Evolutionary conservation across 2,797 vertebrate species (phyloP), one percentile per base, ranked within the genome.

Genomic region (Synanceia verrucosa): DNA sequence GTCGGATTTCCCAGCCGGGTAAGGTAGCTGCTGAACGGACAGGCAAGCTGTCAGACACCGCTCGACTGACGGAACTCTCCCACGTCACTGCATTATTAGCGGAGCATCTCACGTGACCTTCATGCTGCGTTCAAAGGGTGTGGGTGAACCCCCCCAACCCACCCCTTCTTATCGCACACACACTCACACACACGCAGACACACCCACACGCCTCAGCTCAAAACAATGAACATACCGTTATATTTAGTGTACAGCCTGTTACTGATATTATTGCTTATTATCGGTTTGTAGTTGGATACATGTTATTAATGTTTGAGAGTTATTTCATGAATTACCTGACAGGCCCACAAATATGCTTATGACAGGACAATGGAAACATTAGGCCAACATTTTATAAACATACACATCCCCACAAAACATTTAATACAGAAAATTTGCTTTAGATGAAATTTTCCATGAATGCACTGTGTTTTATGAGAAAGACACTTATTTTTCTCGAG

Each of bases 61-160:
- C 83, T 85, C 57, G 76, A 87, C 92, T 92, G 90, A 93, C 89
- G 77, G 90, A 82, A 56, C 85, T 75, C 85, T 53, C 73, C 50
- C 74, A 89, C 94, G 92, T 94, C 93, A 94, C 92, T 24, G 88
- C 88, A 79, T 84, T 93, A 89, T 93, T 91, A 93, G 87, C 65
- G 70, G 88, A 82, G 84, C 67, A 46, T 78, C 82, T 87, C 94
- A 95, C 93, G 93, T 94, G 93, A 94, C 87, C 79, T 60, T 65
- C 6, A 12, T 61, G 91, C n/a, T 84, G 78, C 80, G 63, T 90
- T 92, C 72, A 68, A 0, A 29, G 73, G n/a, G 56, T n/a, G 56
- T 58, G 23, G 56, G 37, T 41, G 18, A 37, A 28, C 0, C 3
- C 14, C 12, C 2, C 9, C 2, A 9, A 1, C 9, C 2, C 2